Conservation (phyloP, 2,797 vertebrate species). For the Poeciliopsis infans region DNA sequence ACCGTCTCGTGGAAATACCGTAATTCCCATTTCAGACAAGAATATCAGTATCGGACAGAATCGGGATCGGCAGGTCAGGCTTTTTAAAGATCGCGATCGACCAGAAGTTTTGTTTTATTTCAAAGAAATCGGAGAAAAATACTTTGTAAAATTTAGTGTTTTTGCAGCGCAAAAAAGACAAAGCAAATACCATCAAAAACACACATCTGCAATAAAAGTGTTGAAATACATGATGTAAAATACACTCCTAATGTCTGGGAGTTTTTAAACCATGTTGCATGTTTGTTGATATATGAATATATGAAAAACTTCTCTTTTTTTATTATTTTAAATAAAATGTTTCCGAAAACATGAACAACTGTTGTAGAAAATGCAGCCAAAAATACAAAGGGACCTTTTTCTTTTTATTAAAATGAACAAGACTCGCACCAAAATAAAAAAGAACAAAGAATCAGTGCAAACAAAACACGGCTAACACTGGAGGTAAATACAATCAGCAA, state of each 20-base stretch:
- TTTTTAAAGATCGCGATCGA: no score
- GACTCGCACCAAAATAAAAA: conserved; percentile 15
- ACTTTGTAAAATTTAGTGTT: no score
- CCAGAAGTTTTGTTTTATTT: no score
- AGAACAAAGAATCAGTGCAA: conserved; percentile 4
- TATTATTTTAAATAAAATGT: conserved; percentile 38
- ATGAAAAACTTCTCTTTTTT: conserved; percentile 26
- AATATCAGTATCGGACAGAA: no score
- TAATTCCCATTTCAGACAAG: no score
- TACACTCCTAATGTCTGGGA: conserved; percentile 50
- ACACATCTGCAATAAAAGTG: conserved; percentile 32
- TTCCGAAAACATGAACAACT: conserved; percentile 14
- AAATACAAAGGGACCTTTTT: neutral
- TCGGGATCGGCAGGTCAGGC: no score
- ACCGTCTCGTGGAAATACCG: no score
- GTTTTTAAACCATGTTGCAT: conserved; percentile 73
- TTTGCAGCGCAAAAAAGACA: neutral
- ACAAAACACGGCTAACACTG: conserved; percentile 25
- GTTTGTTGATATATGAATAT: conserved; percentile 58
- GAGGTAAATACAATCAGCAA: conserved; percentile 40
- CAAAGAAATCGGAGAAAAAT: no score
- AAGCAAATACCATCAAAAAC: neutral
- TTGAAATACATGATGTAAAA: conserved; percentile 49
- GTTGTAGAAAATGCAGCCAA: conserved; percentile 4
- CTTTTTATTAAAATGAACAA: neutral